Evolutionary conservation across 2,797 vertebrate species (phyloP).

Genomic region (Phataginus tricuspis): DNA sequence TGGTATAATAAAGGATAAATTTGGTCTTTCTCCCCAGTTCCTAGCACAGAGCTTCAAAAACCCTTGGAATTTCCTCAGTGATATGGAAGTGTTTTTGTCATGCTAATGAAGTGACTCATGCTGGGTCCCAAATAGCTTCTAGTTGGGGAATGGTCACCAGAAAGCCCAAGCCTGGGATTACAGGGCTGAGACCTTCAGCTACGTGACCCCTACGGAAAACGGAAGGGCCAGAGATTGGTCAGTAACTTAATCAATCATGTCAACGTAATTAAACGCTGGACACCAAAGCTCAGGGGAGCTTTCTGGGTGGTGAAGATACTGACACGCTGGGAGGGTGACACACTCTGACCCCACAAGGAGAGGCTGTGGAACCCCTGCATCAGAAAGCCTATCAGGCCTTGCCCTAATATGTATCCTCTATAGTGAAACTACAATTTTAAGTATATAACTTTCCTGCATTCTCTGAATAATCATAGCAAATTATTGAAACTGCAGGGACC

Average conservation of each 20-base stretch:
- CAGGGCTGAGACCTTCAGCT: background rate
- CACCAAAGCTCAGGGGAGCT: background rate
- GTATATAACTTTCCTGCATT: background rate
- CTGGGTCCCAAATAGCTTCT: background rate
- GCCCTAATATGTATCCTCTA: background rate
- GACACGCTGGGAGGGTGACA: background rate
- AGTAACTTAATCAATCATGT: background rate
- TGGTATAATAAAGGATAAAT: background rate
- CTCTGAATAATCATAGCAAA: background rate
- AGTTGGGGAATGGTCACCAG: background rate
- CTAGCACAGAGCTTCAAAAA: background rate
- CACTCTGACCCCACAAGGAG: background rate
- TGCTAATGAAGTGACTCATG: background rate
- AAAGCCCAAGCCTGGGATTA: background rate
- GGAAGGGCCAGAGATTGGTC: background rate
- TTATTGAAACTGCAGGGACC: background rate
- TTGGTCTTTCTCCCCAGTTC: background rate
- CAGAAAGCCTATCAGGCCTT: background rate
- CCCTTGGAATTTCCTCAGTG: background rate
- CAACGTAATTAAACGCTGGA: background rate
- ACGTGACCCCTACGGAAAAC: background rate
- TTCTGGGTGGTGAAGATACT: background rate
- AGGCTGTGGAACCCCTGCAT: background rate
- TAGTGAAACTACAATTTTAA: background rate
- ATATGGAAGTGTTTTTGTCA: background rate